These are phyloP conservation scores for Emydocephalus ijimae DNA, from an alignment of 2,113 vertebrate species.

Conservation along the genomic window DNA sequence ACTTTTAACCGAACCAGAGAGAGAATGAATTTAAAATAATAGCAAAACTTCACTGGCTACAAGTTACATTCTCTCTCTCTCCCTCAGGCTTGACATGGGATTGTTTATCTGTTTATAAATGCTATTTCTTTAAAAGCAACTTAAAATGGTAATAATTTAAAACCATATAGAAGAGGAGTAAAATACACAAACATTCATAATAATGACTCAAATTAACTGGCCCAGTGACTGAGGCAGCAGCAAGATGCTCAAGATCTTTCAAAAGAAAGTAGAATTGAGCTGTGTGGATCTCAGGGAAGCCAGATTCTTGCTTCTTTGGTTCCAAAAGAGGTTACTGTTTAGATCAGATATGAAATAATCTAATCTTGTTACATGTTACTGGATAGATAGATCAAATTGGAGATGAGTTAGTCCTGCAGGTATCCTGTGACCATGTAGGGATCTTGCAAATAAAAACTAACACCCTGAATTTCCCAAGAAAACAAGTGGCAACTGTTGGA, in stretches of 20 bases:
- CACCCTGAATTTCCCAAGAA: background rate
- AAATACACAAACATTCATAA: no score
- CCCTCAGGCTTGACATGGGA: no score
- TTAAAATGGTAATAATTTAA: no score
- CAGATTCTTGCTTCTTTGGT: background rate
- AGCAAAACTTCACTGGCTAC: background rate
- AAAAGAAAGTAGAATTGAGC: no score
- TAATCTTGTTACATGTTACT: background rate
- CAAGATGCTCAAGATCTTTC: no score
- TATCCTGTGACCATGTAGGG: background rate
- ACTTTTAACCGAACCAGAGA: background rate
- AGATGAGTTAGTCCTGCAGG: background rate
- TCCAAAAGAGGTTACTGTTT: background rate
- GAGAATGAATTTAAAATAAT: background rate
- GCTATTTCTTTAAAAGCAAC: no score
- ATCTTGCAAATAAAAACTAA: background rate
- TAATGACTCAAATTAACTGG: no score
- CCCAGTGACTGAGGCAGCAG: no score
- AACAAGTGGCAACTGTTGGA: background rate
- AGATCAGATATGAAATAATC: background rate
- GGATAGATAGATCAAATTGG: background rate
- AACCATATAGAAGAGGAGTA: no score
- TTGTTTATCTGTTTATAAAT: no score
- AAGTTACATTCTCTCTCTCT: background rate
- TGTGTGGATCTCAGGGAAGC: no score